phyloP scores from a whole-genome alignment of 1,140 invertebrate species.

The Mamestra configurata region DNA sequence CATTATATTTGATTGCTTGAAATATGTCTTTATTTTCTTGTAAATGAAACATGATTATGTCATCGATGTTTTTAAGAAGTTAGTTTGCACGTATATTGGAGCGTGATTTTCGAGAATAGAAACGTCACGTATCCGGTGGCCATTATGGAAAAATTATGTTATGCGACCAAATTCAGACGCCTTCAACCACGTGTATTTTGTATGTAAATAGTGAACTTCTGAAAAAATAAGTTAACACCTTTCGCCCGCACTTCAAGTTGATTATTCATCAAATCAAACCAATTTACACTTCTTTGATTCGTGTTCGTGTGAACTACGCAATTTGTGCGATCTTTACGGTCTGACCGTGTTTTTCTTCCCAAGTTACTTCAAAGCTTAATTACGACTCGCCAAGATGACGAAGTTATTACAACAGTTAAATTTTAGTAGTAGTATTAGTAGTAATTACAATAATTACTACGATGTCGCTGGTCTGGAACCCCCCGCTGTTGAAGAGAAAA shows the following conservation, averaged over 20 bases:
- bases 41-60: not conserved
- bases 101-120: constrained; percentile 56
- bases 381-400: constrained; percentile 85
- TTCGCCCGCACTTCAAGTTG: constrained; percentile 57
- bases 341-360: constrained; percentile 77
- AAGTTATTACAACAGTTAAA: constrained; percentile 86
- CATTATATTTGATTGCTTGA: not conserved
- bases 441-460: constrained; percentile 78
- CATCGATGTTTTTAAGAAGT: constrained; percentile 16
- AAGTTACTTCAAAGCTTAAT: constrained; percentile 81
- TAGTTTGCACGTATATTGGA: constrained; percentile 61
- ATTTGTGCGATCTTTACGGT: constrained; percentile 70
- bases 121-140: constrained; percentile 77
- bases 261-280: constrained; percentile 55
- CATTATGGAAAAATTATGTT: constrained; percentile 75
- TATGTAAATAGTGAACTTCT: constrained; percentile 57
- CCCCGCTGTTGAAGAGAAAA: constrained; percentile 65
- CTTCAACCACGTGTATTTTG: constrained; percentile 44
- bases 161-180: constrained; percentile 67
- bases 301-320: constrained; percentile 73
- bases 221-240: constrained; percentile 35
- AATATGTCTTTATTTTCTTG: not conserved
- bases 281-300: constrained; percentile 57
- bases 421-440: constrained; percentile 85
- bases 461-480: constrained; percentile 76